A percentile compares a stretch with the other conserved stretches of the same genome.
phyloP scores from a whole-genome alignment of 2,888 invertebrate species.

The Drosophila acutilabella region DNA sequence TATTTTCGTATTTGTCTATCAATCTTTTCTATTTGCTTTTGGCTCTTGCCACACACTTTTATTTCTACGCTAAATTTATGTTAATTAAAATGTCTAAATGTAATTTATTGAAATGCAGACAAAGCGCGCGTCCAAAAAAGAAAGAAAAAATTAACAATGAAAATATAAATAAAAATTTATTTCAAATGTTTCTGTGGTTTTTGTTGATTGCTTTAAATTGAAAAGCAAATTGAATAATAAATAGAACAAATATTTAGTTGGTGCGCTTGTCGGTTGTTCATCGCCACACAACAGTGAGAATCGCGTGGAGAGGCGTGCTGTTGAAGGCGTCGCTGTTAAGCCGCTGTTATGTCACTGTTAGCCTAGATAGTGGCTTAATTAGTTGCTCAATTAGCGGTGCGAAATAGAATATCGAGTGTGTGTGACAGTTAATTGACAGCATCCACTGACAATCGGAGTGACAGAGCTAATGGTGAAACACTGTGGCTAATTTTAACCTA shows the following conservation, averaged over 20 bases:
- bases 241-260: constrained; percentile 34
- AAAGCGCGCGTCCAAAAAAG: constrained; percentile 38
- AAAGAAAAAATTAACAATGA: constrained; percentile 3
- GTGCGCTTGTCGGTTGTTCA: constrained; percentile 23
- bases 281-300: constrained; percentile 44
- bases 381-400: constrained; percentile 41
- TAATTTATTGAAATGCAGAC: constrained; percentile 51
- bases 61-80: constrained; percentile 71
- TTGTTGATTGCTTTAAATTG: constrained; percentile 34
- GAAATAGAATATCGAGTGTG: constrained; percentile 36
- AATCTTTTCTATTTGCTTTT: constrained; percentile 26
- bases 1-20: constrained; percentile 37
- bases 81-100: constrained; percentile 73
- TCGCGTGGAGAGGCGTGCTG: constrained; percentile 35
- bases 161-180: constrained; percentile 22
- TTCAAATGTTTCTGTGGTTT: constrained; percentile 30
- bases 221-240: constrained; percentile 31
- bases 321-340: constrained; percentile 40
- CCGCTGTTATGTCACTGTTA: constrained; percentile 45
- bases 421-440: constrained; percentile 51
- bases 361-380: constrained; percentile 29
- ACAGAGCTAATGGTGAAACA: constrained; percentile 37
- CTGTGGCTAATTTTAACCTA: constrained; percentile 40
- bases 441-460: constrained; percentile 34
- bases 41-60: constrained; percentile 27